A percentile compares a stretch with the other conserved stretches of the same genome.
phyloP scores from a whole-genome alignment of 2,797 vertebrate species.

The Sylvia borin region DNA sequence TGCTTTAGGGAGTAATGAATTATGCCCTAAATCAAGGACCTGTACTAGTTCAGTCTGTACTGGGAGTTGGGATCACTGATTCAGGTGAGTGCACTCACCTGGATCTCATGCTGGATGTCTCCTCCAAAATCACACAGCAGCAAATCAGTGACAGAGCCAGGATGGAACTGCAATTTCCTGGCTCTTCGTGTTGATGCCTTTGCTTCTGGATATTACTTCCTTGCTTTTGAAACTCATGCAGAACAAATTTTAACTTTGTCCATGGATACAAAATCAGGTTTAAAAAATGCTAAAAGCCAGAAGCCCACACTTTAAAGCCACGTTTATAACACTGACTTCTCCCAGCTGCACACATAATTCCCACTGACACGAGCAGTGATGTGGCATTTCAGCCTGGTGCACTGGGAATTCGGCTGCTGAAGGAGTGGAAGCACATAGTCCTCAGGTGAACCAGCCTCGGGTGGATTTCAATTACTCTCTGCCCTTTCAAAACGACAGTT shows the following conservation, averaged over 20 bases:
- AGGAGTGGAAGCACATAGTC: not conserved
- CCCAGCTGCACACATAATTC: not conserved
- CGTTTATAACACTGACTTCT: not conserved
- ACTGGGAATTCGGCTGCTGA: not conserved
- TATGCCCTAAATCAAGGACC: not conserved
- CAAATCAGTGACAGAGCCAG: not conserved
- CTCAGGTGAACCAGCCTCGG: not conserved
- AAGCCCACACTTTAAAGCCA: not conserved
- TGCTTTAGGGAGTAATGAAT: not conserved
- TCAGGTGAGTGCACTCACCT: not conserved
- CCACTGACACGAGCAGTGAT: not conserved
- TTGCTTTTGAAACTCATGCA: not conserved
- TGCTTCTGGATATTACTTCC: not conserved
- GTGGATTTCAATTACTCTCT: conserved; percentile 19
- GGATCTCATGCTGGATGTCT: not conserved
- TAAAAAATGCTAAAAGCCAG: not conserved
- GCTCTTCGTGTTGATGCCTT: not conserved
- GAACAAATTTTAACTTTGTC: not conserved
- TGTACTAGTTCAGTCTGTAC: not conserved
- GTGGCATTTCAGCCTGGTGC: not conserved
- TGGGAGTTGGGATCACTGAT: not conserved
- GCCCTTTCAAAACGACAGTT: conserved; percentile 36
- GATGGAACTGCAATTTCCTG: not conserved
- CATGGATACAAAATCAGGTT: not conserved
- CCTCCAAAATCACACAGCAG: not conserved